These are phyloP conservation scores for Kuschelorhynchus macadamiae DNA, from an alignment of 2,888 invertebrate genomes.

Conservation along the genomic window DNA sequence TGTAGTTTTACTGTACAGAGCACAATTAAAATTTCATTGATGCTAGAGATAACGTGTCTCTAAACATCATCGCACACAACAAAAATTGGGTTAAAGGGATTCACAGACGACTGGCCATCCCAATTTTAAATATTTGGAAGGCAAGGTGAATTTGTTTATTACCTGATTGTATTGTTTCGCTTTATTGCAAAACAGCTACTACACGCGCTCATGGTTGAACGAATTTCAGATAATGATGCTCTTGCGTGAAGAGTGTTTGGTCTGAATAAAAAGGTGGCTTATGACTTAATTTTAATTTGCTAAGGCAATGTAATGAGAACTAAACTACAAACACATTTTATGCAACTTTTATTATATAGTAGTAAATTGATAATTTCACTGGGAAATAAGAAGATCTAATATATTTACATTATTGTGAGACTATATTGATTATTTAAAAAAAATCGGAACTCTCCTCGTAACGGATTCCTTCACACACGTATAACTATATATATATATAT, in stretches of 20 bases:
- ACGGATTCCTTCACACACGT: too few relatives aligned
- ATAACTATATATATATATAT: too few relatives aligned
- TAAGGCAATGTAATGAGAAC: not conserved
- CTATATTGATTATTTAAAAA: too few relatives aligned
- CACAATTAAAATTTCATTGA: too few relatives aligned
- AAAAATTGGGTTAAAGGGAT: constrained; percentile 52
- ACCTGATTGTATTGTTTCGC: constrained; percentile 31
- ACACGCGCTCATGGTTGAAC: constrained; percentile 22
- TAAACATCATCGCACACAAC: too few relatives aligned
- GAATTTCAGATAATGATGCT: constrained; percentile 11
- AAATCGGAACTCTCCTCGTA: too few relatives aligned
- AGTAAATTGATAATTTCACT: too few relatives aligned
- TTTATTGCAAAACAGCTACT: constrained; percentile 14
- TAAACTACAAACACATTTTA: not conserved
- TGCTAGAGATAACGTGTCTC: not conserved
- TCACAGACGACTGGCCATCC: constrained; percentile 59
- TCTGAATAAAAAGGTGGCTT: constrained; percentile 4
- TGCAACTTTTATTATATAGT: too few relatives aligned
- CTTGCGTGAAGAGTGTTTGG: constrained; percentile 8
- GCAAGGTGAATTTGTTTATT: constrained; percentile 46
- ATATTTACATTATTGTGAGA: too few relatives aligned
- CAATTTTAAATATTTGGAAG: constrained; percentile 58
- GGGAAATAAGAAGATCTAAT: too few relatives aligned
- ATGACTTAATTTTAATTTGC: constrained; percentile 8
- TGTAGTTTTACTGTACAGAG: too few relatives aligned